Percentiles rank a stretch among this genome's conserved stretches.
phyloP scores from a whole-genome alignment of 1,140 invertebrate species.

The Drosophila tsacasi region DNA sequence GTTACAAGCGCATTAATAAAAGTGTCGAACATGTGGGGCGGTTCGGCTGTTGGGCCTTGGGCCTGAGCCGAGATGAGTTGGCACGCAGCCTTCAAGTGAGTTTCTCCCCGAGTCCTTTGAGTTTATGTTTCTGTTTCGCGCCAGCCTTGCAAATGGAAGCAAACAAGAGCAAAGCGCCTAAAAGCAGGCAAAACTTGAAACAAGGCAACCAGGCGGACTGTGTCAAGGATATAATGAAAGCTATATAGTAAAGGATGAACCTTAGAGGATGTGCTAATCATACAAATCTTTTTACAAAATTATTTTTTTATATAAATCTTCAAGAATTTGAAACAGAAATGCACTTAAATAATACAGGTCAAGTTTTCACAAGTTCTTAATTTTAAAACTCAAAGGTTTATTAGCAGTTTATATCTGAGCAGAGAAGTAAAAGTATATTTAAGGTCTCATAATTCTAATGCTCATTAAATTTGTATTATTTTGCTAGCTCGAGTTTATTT shows the following conservation, averaged over 20 bases:
- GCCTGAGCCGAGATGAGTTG: constrained; percentile 37
- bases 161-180: constrained; percentile 53
- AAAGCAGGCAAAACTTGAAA: constrained; percentile 63
- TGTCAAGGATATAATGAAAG: constrained; percentile 65
- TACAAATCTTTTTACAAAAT: not conserved
- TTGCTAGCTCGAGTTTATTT: not conserved
- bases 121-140: constrained; percentile 41
- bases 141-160: constrained; percentile 58
- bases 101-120: constrained; percentile 9
- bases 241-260: not conserved
- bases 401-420: not conserved
- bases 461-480: constrained; percentile 19
- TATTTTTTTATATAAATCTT: not conserved
- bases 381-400: too few species aligned
- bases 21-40: constrained; percentile 69
- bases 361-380: not conserved
- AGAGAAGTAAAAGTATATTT: too few species aligned
- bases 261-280: not conserved
- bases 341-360: not conserved
- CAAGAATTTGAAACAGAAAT: too few species aligned
- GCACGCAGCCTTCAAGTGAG: constrained; percentile 66
- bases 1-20: constrained; percentile 80
- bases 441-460: too few species aligned
- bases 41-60: not conserved
- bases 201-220: constrained; percentile 43